Conservation (phyloP, 1,140 invertebrate species). For the Drosophila aff. region DNA sequence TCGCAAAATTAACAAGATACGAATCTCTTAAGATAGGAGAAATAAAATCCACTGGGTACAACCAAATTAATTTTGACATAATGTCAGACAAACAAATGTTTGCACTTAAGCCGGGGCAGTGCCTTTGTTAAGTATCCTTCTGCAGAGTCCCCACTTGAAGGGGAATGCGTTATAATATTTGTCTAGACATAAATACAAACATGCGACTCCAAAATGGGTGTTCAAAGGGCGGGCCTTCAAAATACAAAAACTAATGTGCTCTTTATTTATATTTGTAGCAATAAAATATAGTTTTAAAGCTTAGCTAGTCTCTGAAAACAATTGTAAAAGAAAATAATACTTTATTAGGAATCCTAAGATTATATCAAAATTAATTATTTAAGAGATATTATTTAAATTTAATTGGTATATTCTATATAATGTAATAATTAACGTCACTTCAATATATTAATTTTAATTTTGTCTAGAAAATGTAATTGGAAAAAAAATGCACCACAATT, state of each 20-base stretch:
- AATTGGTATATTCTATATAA: too few species aligned
- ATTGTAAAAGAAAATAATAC: neutral
- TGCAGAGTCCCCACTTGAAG: constrained; percentile 13
- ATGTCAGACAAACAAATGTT: constrained; percentile 60
- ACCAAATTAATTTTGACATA: constrained; percentile 62
- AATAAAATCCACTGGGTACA: constrained; percentile 58
- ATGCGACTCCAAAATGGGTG: constrained; percentile 5
- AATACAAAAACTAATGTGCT: neutral
- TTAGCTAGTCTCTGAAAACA: neutral
- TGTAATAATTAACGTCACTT: too few species aligned
- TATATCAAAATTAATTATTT: neutral
- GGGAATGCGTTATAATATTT: constrained; percentile 27
- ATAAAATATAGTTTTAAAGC: neutral
- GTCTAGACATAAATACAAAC: constrained; percentile 34
- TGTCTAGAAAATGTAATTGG: too few species aligned
- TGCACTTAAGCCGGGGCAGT: constrained; percentile 47
- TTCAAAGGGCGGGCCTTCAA: neutral
- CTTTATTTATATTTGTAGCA: neutral
- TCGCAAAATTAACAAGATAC: constrained; percentile 60
- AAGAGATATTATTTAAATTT: neutral
- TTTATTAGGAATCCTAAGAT: neutral
- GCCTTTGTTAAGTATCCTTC: constrained; percentile 37
- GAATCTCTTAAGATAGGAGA: constrained; percentile 53
- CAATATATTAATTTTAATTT: too few species aligned
- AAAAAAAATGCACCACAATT: too few species aligned